Evolutionary conservation across 1,140 invertebrate species (phyloP), one percentile per base, ranked within the genome.

Genomic region (Drosophila sproati): DNA sequence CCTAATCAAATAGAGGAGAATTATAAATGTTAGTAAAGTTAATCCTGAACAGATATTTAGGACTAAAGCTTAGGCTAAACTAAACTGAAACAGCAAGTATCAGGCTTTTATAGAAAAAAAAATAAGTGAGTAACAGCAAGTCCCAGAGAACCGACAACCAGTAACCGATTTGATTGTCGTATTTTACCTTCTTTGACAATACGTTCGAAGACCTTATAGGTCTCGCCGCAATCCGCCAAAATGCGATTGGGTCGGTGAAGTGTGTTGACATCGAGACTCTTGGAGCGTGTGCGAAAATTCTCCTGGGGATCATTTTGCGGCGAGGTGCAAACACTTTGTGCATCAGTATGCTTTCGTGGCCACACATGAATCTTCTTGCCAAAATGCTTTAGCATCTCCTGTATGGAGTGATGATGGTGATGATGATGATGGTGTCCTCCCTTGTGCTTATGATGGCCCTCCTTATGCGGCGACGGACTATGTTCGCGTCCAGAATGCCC

Each of bases 121-220:
- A 20, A 20, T 1, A 20, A 20, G 1, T 20, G 20, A 20, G 20
- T 0, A 20, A 82, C 73, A 82, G 87, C 86, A 90, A 90, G 86
- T 90, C 90, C 86, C 86, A 71, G 60, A 20, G 20, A 20, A 20
- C 20, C 20, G 1, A 20, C 20, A 20, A 20, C 37, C 37, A 41
- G 7, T 8, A 41, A 41, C 6, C 7, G n/a, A 32, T 52, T 20
- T 41, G 32, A 8, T 34, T 10, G 29, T 12, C 47, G 37, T 48
- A 35, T 60, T 77, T 92, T 95, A 96, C 96, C 96, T 96, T 97
- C 96, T 93, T 94, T 94, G 2, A 97, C 93, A 72, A 97, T 97
- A 54, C 94, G 94, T 75, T 97, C 96, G 86, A 95, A 97, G 78
- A 97, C 97, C 85, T 95, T 94, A 89, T 97, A 97, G 6, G 96